These are phyloP conservation scores for Hippocampus comes DNA, from an alignment of 2,113 vertebrate species.

Conservation along the genomic window DNA sequence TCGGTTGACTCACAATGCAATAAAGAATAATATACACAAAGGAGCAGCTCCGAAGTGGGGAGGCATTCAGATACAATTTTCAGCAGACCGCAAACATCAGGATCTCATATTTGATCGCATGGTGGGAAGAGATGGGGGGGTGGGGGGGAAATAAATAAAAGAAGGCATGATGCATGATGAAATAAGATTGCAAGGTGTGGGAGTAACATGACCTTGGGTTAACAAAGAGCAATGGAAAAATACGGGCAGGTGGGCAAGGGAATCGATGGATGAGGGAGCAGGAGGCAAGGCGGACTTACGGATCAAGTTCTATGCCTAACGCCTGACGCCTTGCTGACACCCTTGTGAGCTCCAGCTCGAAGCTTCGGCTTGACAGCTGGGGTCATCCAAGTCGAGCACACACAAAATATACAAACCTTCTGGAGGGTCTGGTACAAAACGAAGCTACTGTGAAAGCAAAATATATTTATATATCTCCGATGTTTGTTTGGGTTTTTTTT, in stretches of 20 bases:
- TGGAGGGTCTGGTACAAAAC: background rate
- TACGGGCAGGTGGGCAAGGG: background rate
- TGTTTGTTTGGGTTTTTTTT: no score
- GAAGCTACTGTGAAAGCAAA: background rate
- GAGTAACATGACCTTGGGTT: conserved; percentile 23
- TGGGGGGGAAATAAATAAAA: background rate
- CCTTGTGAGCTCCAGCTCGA: conserved; percentile 8
- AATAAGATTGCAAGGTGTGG: conserved; percentile 27
- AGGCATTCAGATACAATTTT: background rate
- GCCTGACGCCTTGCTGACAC: conserved; percentile 30
- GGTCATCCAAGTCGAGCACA: conserved; percentile 12
- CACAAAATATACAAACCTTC: background rate
- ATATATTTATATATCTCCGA: no score
- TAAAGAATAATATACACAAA: conserved; percentile 52
- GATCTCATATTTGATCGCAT: background rate
- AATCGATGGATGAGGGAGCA: conserved; percentile 7
- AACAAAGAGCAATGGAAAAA: conserved; percentile 24
- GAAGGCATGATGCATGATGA: conserved; percentile 12
- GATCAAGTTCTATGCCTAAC: conserved; percentile 35
- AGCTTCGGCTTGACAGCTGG: conserved; percentile 4
- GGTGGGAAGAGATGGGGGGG: background rate
- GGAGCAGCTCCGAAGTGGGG: conserved; percentile 12
- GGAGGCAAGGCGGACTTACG: conserved; percentile 20
- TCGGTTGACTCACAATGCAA: conserved; percentile 36
- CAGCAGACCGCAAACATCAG: background rate